Evolutionary conservation across 1,140 invertebrate genomes (phyloP).

Genomic region (Cydia pomonella): DNA sequence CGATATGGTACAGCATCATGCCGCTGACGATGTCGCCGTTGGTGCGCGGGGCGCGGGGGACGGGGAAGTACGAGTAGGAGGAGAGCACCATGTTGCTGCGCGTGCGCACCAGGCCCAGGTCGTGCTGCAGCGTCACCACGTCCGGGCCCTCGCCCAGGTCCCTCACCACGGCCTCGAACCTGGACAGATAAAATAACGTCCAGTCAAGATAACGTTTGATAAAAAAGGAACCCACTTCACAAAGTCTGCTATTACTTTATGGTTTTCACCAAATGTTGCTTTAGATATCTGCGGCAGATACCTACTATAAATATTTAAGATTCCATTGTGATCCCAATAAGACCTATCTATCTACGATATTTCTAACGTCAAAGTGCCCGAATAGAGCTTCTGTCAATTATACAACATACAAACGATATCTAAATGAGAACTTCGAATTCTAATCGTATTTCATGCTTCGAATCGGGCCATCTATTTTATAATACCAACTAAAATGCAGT

Average conservation of each 20-base stretch:
- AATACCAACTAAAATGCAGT: too few species aligned
- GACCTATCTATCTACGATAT: too few species aligned
- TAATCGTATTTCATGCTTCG: too few species aligned
- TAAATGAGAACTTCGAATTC: too few species aligned
- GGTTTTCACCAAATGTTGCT: too few species aligned
- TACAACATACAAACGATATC: too few species aligned
- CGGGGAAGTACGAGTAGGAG: constrained; percentile 16
- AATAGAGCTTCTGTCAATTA: too few species aligned
- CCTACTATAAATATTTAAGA: too few species aligned
- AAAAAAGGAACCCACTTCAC: not conserved
- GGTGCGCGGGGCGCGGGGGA: constrained; percentile 42
- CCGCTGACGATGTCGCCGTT: constrained; percentile 39
- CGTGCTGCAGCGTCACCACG: constrained; percentile 63
- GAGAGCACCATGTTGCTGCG: constrained; percentile 48
- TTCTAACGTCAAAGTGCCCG: too few species aligned
- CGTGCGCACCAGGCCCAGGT: constrained; percentile 66
- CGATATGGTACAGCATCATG: not conserved
- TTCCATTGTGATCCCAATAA: too few species aligned
- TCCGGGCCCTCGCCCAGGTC: constrained; percentile 57
- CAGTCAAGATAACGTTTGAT: not conserved
- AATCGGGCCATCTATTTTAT: too few species aligned
- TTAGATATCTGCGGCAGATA: too few species aligned
- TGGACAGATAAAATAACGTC: constrained; percentile 37
- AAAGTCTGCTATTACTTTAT: not conserved
- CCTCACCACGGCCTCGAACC: constrained; percentile 54